Evolutionary conservation across 2,113 vertebrate species (phyloP).

Genomic region (Anguilla rostrata): DNA sequence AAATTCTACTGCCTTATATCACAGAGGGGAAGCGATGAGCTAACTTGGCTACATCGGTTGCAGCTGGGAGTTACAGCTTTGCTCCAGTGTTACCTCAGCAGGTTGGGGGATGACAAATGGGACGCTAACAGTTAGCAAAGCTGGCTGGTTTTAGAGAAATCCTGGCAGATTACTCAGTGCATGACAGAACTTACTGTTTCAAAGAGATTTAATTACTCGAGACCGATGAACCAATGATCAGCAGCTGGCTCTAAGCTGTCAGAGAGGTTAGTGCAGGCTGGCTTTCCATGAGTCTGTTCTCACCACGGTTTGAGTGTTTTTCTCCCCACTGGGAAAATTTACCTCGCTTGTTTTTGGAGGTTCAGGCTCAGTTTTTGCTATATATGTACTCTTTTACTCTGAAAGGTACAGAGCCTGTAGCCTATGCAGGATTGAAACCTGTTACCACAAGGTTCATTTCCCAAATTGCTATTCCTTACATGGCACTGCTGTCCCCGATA

Average conservation of each 20-base stretch:
- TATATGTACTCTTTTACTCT: no score
- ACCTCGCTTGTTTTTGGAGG: no score
- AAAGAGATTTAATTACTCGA: not conserved
- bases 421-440: no score
- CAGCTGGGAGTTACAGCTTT: not conserved
- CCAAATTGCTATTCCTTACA: no score
- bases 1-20: not conserved
- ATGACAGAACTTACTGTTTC: not conserved
- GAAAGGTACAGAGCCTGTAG: no score
- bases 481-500: no score
- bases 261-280: not conserved
- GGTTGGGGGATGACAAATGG: not conserved
- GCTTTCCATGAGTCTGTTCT: not conserved
- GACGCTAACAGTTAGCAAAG: constrained; percentile 2
- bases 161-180: not conserved
- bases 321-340: no score
- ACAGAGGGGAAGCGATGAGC: not conserved
- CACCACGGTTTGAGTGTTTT: no score
- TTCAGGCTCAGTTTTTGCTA: no score
- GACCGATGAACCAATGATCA: not conserved
- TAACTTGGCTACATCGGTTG: not conserved
- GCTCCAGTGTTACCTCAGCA: not conserved
- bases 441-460: no score
- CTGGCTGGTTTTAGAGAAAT: not conserved
- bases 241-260: not conserved